These are phyloP conservation scores for Potamarius usumacintae DNA, from an alignment of 2,113 vertebrate species.

Conservation along the genomic window DNA sequence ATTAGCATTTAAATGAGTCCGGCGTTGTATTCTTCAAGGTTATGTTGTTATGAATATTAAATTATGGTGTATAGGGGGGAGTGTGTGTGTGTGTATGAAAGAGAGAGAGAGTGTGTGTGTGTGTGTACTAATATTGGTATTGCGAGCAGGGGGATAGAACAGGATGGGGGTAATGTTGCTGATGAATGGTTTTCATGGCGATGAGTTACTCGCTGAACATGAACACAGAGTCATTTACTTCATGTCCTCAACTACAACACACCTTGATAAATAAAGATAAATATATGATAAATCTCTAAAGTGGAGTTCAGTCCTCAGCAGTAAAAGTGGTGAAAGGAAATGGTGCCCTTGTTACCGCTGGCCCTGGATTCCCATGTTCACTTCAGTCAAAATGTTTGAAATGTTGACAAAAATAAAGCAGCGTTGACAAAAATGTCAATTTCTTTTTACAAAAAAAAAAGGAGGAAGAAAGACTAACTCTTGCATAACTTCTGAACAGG, in stretches of 20 bases:
- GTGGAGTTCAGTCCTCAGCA: slow-evolving; percentile 53
- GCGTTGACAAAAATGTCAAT: neutral
- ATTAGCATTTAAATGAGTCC: slow-evolving; percentile 85
- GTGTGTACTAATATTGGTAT: slow-evolving; percentile 65
- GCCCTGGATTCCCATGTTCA: slow-evolving; percentile 21
- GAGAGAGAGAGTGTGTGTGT: slow-evolving; percentile 24
- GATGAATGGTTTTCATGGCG: slow-evolving; percentile 60
- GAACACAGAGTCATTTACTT: slow-evolving; percentile 48
- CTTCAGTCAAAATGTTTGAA: neutral
- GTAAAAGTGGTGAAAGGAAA: slow-evolving; percentile 43
- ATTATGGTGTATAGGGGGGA: slow-evolving; percentile 63
- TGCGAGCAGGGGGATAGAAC: slow-evolving; percentile 63
- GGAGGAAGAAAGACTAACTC: too few relatives aligned
- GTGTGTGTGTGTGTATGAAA: slow-evolving; percentile 50
- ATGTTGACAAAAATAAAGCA: neutral
- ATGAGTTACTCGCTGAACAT: slow-evolving; percentile 52
- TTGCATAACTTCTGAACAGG: too few relatives aligned
- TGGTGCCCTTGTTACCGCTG: slow-evolving; percentile 53
- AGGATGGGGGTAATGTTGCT: slow-evolving; percentile 56
- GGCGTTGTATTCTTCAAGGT: slow-evolving; percentile 82
- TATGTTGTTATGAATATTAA: slow-evolving; percentile 83
- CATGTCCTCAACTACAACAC: slow-evolving; percentile 39
- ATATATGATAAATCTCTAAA: slow-evolving; percentile 51
- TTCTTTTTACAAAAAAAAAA: too few relatives aligned
- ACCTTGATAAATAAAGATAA: slow-evolving; percentile 28